Evolutionary conservation across 2,113 vertebrate species (phyloP).

Genomic region (Paralichthys olivaceus): DNA sequence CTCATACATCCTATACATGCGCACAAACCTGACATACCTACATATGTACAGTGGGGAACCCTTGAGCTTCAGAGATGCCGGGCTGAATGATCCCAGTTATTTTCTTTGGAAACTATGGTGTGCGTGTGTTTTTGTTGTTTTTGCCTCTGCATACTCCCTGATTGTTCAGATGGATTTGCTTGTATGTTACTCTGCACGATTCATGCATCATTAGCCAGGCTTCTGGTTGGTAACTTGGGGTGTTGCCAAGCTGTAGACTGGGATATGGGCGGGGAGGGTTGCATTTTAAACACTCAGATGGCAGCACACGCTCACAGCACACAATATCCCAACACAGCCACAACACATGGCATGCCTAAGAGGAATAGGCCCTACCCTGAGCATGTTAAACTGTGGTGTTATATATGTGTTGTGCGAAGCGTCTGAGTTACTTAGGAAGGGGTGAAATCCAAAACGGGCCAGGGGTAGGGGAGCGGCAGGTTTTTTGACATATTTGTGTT

Average conservation of each 20-base stretch:
- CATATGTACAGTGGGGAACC: constrained; percentile 87
- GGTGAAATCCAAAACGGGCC: constrained; percentile 30
- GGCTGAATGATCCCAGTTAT: constrained; percentile 74
- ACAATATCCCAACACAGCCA: constrained; percentile 56
- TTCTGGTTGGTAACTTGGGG: constrained; percentile 63
- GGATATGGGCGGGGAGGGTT: constrained; percentile 49
- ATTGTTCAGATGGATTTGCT: constrained; percentile 71
- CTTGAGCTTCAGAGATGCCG: constrained; percentile 82
- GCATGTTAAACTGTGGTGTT: constrained; percentile 78
- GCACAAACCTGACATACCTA: constrained; percentile 83
- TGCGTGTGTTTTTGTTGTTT: constrained; percentile 67
- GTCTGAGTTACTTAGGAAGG: constrained; percentile 63
- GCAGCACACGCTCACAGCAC: constrained; percentile 42
- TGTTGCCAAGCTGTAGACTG: constrained; percentile 50
- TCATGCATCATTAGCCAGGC: constrained; percentile 73
- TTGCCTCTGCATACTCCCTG: constrained; percentile 64
- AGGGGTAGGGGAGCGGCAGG: constrained; percentile 49
- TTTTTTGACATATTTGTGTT: constrained; percentile 31
- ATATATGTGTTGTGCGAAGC: constrained; percentile 67
- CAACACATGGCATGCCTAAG: constrained; percentile 75
- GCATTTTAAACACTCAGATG: constrained; percentile 39
- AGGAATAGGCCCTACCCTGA: constrained; percentile 62
- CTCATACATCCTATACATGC: constrained; percentile 81
- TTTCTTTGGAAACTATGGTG: constrained; percentile 65
- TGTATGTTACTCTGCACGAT: constrained; percentile 78